phyloP scores from a whole-genome alignment of 2,797 vertebrate genomes.

The Sebastiscus tertius region DNA sequence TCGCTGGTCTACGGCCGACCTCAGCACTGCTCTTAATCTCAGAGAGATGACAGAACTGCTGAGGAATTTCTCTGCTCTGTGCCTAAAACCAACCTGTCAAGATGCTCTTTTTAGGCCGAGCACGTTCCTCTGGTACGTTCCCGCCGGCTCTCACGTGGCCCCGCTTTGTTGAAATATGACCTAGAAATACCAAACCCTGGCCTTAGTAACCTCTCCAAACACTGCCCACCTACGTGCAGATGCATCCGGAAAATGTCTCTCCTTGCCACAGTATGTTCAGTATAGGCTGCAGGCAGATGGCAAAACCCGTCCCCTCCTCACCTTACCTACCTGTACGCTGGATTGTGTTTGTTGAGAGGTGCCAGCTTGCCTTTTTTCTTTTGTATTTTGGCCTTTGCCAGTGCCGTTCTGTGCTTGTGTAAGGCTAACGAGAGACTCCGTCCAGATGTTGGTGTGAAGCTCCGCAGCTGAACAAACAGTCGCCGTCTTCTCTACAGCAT shows the following conservation, averaged over 20 bases:
- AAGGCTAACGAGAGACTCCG: slow-evolving; percentile 22
- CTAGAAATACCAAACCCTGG: slow-evolving; percentile 58
- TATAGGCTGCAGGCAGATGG: slow-evolving; percentile 40
- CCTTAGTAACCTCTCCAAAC: slow-evolving; percentile 62
- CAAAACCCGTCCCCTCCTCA: slow-evolving; percentile 2
- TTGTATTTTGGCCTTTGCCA: not conserved
- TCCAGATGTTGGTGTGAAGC: slow-evolving; percentile 74
- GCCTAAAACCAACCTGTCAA: slow-evolving; percentile 74
- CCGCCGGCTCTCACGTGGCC: slow-evolving; percentile 46
- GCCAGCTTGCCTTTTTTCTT: not conserved
- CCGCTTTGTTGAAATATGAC: slow-evolving; percentile 68
- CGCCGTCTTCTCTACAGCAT: slow-evolving; percentile 70
- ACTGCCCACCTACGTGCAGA: slow-evolving; percentile 60
- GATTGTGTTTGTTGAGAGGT: slow-evolving; percentile 23
- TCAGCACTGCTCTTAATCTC: slow-evolving; percentile 57
- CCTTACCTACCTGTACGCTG: slow-evolving; percentile 46
- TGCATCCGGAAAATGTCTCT: slow-evolving; percentile 62
- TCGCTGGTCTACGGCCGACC: slow-evolving; percentile 56
- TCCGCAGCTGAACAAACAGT: slow-evolving; percentile 84
- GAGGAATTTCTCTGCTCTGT: slow-evolving; percentile 83
- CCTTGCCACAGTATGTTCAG: slow-evolving; percentile 43
- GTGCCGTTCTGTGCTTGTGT: slow-evolving; percentile 32
- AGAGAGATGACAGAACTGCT: slow-evolving; percentile 68
- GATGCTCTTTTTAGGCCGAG: slow-evolving; percentile 23
- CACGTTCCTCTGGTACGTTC: slow-evolving; percentile 46